phyloP scores from a whole-genome alignment of 1,140 invertebrate species.

The Danaus plexippus region DNA sequence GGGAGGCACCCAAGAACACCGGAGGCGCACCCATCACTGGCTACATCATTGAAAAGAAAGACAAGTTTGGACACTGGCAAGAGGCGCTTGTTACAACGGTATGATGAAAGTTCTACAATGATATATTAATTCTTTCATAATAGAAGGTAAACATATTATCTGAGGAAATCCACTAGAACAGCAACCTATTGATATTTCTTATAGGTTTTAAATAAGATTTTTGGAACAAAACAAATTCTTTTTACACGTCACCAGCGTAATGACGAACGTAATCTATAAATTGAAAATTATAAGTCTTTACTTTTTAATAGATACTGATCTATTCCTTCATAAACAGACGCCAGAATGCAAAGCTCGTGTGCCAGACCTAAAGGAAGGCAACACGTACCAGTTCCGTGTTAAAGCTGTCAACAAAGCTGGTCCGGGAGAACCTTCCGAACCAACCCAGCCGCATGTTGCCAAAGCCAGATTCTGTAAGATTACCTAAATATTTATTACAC shows the following conservation, averaged over 20 bases:
- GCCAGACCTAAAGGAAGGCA: slow-evolving; percentile 90
- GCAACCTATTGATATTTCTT: too few relatives aligned
- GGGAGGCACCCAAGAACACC: slow-evolving; percentile 90
- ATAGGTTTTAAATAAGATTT: too few relatives aligned
- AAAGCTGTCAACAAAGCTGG: slow-evolving; percentile 96
- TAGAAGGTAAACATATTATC: too few relatives aligned
- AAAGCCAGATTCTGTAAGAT: slow-evolving; percentile 91
- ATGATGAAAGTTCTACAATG: slow-evolving; percentile 31
- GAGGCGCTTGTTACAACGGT: slow-evolving; percentile 86
- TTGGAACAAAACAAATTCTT: too few relatives aligned
- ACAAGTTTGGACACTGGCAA: slow-evolving; percentile 93
- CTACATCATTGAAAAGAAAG: slow-evolving; percentile 98
- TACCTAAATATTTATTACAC: not conserved
- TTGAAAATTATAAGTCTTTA: too few relatives aligned
- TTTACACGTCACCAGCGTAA: too few relatives aligned
- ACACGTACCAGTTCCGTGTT: slow-evolving; percentile 94
- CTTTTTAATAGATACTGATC: too few relatives aligned
- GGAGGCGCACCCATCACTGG: slow-evolving; percentile 96
- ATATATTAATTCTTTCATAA: not conserved
- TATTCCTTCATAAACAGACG: slow-evolving; percentile 60
- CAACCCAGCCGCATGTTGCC: slow-evolving; percentile 88
- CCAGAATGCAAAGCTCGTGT: slow-evolving; percentile 86
- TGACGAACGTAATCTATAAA: too few relatives aligned
- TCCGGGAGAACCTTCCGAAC: slow-evolving; percentile 89
- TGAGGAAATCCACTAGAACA: too few relatives aligned